Conservation (phyloP, 2,113 vertebrate species). For the Pedionomus torquatus region DNA sequence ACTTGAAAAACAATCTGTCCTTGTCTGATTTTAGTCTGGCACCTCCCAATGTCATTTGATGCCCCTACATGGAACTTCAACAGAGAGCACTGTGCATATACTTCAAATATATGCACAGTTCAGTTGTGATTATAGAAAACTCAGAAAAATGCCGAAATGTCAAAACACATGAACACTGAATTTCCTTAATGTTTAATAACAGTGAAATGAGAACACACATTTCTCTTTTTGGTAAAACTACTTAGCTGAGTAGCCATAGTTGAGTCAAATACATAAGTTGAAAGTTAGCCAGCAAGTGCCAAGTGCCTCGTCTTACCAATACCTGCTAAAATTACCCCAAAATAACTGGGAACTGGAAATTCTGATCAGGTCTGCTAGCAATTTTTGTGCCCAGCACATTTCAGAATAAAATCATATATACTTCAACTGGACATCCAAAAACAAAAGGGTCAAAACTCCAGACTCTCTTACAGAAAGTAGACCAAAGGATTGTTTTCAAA, state of each 20-base stretch:
- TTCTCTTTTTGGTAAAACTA: neutral
- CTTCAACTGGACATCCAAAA: neutral
- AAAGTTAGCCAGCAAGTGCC: neutral
- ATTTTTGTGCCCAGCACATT: neutral
- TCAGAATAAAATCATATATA: neutral
- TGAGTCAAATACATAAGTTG: neutral
- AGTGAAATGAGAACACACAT: neutral
- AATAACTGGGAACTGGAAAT: neutral
- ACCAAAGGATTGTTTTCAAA: neutral
- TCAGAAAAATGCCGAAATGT: neutral
- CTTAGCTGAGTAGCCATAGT: neutral
- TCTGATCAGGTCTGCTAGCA: neutral
- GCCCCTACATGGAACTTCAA: neutral
- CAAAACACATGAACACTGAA: neutral
- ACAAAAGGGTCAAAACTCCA: neutral
- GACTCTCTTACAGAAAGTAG: neutral
- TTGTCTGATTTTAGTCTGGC: neutral
- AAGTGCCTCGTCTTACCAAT: neutral
- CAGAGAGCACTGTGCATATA: neutral
- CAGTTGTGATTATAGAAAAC: neutral
- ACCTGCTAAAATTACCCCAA: neutral
- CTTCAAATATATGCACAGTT: neutral
- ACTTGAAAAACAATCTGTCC: neutral
- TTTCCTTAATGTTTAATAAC: neutral
- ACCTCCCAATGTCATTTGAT: neutral